Percentiles rank a stretch among this genome's conserved stretches.
Conservation (phyloP, 2,888 invertebrate genomes). For the Cylindroiulus punctatus region DNA sequence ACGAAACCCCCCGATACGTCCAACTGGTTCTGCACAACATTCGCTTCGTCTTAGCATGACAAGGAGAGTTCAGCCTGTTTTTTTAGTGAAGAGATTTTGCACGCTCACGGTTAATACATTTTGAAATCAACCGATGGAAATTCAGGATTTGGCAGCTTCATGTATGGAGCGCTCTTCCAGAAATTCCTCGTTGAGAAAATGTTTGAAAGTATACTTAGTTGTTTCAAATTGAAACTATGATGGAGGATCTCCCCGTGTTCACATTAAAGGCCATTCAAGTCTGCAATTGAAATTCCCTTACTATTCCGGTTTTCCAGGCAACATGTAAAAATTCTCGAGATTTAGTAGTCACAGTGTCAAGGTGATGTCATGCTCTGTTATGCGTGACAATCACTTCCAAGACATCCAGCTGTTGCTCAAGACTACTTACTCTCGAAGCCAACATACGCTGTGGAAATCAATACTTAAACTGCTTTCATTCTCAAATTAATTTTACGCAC, state of each 20-base stretch:
- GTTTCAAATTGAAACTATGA: background rate
- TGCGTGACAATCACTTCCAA: background rate
- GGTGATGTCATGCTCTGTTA: background rate
- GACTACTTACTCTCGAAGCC: too few species aligned
- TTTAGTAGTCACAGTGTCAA: too few species aligned
- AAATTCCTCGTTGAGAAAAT: background rate
- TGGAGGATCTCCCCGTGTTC: too few species aligned
- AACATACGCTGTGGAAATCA: too few species aligned
- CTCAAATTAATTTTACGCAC: background rate
- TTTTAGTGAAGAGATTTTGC: slow-evolving; percentile 24
- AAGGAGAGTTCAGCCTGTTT: background rate
- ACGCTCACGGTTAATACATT: slow-evolving; percentile 38
- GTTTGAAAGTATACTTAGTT: background rate
- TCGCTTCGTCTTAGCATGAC: slow-evolving; percentile 35
- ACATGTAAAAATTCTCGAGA: too few species aligned
- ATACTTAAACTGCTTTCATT: too few species aligned
- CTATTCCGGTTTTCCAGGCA: background rate
- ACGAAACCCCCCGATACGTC: slow-evolving; percentile 33
- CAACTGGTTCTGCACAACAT: slow-evolving; percentile 10
- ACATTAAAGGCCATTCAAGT: too few species aligned
- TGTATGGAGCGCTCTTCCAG: background rate
- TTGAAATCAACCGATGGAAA: background rate
- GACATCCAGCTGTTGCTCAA: too few species aligned
- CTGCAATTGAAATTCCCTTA: too few species aligned
- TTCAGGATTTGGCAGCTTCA: background rate